A percentile compares a stretch with the other conserved stretches of the same genome.
Conservation (phyloP, 2,888 invertebrate species). For the Thymelicus acteon region DNA sequence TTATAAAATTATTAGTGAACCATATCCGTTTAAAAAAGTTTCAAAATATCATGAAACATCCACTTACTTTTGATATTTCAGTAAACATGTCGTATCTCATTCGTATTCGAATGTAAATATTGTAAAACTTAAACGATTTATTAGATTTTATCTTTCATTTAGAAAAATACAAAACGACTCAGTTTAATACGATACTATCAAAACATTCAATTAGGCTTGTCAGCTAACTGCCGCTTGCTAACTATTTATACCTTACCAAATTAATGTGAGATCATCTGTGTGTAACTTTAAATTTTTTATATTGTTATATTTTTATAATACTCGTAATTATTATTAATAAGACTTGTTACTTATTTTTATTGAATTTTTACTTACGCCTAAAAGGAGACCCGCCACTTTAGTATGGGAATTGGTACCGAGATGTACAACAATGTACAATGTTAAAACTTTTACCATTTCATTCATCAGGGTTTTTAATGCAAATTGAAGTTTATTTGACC, state of each 20-base stretch:
- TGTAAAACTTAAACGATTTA: conserved; percentile 11
- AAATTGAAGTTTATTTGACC: too few species aligned
- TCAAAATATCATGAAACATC: not conserved
- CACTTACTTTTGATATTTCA: not conserved
- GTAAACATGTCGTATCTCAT: not conserved
- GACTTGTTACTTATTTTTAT: too few species aligned
- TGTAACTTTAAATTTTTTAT: too few species aligned
- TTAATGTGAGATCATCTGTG: too few species aligned
- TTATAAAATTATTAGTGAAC: not conserved
- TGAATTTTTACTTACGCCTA: too few species aligned
- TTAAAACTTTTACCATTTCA: too few species aligned
- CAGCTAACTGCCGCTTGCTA: conserved; percentile 40
- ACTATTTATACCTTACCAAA: not conserved
- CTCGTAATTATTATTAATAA: too few species aligned
- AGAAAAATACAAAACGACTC: conserved; percentile 16
- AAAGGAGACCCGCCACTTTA: too few species aligned
- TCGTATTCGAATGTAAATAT: conserved; percentile 7
- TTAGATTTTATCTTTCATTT: conserved; percentile 1
- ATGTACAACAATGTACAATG: too few species aligned
- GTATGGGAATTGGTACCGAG: too few species aligned
- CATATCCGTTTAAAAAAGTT: not conserved
- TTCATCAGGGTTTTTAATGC: too few species aligned
- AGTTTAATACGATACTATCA: conserved; percentile 38
- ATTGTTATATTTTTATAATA: too few species aligned
- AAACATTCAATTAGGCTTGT: conserved; percentile 50